Evolutionary conservation across 1,140 invertebrate species (phyloP), one percentile per base, ranked within the genome.

Genomic region (Mamestra configurata): DNA sequence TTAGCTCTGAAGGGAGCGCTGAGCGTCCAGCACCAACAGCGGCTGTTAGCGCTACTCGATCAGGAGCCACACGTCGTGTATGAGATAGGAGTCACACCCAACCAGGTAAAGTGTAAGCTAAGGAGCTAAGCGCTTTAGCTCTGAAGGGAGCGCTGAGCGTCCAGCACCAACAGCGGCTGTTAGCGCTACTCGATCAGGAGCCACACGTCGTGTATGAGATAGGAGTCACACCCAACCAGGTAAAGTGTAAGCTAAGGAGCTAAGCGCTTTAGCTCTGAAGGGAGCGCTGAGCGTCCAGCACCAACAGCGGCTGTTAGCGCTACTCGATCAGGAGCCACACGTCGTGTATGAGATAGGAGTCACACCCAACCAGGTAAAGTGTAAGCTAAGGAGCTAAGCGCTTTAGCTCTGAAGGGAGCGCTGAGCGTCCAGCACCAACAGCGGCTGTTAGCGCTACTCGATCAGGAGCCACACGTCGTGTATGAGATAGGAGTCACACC

Each of bases 131-230:
- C 95, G 96, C 97, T 24, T 96, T 98, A 90, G 98, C 99, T 0
- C 98, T 99, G 81, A 97, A 98, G 88, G 97, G 97, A 77, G 96
- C 98, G 0, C 92, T 99, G 20, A 97, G 97, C 7, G 94, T 98
- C 6, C 96, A 96, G 61, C 98, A 99, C 84, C 98, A 99, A 85
- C 97, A 98, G 85, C 96, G 97, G 81, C 95, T 99, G 13, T 94
- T 99, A n/a, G 96, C 96, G 4, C 97, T 99, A 89, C 92, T 99
- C 20, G 97, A 98, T 53, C 97, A 97, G 79, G 97, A 99, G 90
- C 97, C 98, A 0, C 97, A 98, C 92, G 93, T 99, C 22, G 98
- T 99, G 0, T 98, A 99, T 92, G 97, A 99, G 85, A 97, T 99
- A 78, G 98, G 98, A 13, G 95, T 99, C 35, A 98, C 98, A 1